These are phyloP conservation scores for Eublepharis macularius DNA, from an alignment of 2,113 vertebrate genomes.

Conservation along the genomic window DNA sequence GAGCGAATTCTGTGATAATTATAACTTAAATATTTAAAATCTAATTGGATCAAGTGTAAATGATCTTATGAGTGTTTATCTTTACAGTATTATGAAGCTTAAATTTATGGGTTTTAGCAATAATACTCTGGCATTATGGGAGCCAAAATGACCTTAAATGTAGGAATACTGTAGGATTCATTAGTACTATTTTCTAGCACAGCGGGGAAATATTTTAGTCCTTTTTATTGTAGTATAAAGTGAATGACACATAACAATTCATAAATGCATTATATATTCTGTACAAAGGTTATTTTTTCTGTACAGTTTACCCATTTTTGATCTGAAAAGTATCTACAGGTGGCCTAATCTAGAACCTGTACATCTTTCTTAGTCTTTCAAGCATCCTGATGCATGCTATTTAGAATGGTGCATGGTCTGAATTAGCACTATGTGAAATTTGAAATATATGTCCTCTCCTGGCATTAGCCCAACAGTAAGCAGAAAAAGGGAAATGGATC, in stretches of 20 bases:
- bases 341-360: background rate
- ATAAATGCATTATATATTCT: conserved; percentile 9
- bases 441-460: background rate
- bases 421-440: background rate
- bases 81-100: background rate
- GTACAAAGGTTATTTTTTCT: conserved; percentile 2
- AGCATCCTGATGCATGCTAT: background rate
- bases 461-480: background rate
- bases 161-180: conserved; percentile 56
- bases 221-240: background rate
- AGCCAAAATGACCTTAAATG: background rate
- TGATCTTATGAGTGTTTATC: conserved; percentile 26
- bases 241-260: conserved; percentile 10
- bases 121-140: conserved; percentile 42
- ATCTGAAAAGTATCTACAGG: background rate
- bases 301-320: background rate
- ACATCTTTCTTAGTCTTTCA: background rate
- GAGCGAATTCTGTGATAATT: conserved; percentile 46
- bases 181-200: conserved; percentile 57
- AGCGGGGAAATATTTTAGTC: conserved; percentile 37
- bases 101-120: conserved; percentile 36
- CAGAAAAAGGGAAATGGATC: too few species aligned
- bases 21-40: conserved; percentile 39
- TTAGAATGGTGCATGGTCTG: background rate
- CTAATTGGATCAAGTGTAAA: conserved; percentile 61